Percentiles rank a stretch among this genome's conserved stretches.
These are phyloP conservation scores for Meteorus colon DNA, from an alignment of 2,888 invertebrate genomes.

Conservation along the genomic window DNA sequence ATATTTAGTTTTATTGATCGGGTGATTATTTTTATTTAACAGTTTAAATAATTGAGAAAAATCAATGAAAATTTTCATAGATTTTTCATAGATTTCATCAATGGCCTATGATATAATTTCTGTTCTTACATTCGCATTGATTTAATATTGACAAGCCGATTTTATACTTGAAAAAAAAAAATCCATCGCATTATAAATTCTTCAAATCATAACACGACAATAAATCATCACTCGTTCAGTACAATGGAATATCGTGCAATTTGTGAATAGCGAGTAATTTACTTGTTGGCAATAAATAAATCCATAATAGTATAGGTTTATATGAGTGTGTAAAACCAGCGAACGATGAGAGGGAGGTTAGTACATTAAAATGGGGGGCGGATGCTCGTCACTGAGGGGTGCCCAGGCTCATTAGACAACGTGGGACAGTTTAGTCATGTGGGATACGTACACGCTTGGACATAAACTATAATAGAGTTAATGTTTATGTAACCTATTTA, in stretches of 20 bases:
- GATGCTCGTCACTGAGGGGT: slow-evolving; percentile 47
- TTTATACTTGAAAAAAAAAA: too few species aligned
- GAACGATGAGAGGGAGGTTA: slow-evolving; percentile 34
- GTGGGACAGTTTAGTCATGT: slow-evolving; percentile 51
- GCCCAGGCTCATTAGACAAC: slow-evolving; percentile 68
- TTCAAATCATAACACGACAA: neutral
- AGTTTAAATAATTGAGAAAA: too few species aligned
- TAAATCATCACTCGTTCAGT: neutral
- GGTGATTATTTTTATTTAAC: too few species aligned
- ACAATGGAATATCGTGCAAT: slow-evolving; percentile 20
- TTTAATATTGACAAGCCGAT: too few species aligned
- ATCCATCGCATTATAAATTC: too few species aligned
- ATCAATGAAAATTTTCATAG: too few species aligned
- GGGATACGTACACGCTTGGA: neutral
- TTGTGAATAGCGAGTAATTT: slow-evolving; percentile 12
- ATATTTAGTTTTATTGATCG: too few species aligned
- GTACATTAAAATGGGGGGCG: slow-evolving; percentile 52
- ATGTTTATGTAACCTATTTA: neutral
- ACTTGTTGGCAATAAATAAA: neutral
- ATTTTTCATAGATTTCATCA: too few species aligned
- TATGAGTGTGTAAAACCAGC: neutral
- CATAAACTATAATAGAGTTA: neutral
- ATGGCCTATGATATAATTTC: too few species aligned
- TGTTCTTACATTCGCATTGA: too few species aligned
- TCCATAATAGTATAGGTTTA: neutral